Conservation (phyloP, 2,888 invertebrate genomes). For the Sussaba pulchella region DNA sequence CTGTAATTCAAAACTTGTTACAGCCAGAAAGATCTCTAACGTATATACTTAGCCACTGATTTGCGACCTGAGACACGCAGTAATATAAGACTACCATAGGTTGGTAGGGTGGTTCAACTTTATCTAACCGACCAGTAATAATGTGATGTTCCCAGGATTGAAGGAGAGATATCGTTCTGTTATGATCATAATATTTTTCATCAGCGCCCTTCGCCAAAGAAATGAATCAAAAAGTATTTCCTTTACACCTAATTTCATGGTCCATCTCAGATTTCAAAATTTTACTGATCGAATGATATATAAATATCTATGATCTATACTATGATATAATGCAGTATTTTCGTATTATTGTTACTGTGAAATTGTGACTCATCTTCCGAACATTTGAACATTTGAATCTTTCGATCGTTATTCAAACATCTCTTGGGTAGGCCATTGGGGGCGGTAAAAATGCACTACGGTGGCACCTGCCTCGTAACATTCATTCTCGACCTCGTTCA, state of each 20-base stretch:
- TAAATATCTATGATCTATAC: too few species aligned
- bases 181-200: slow-evolving; percentile 1
- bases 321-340: too few species aligned
- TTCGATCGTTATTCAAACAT: neutral
- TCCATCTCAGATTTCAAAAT: too few species aligned
- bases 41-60: slow-evolving; percentile 41
- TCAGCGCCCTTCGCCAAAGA: too few species aligned
- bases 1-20: too few species aligned
- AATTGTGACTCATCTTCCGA: too few species aligned
- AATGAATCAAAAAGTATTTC: too few species aligned
- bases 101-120: neutral
- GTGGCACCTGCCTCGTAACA: neutral
- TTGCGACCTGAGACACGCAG: slow-evolving; percentile 25
- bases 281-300: too few species aligned
- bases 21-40: slow-evolving; percentile 30
- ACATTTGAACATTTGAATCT: too few species aligned
- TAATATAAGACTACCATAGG: slow-evolving; percentile 23
- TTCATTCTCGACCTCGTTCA: neutral
- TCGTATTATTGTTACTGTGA: too few species aligned
- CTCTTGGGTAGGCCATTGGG: neutral
- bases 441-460: neutral
- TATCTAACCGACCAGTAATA: neutral
- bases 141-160: neutral
- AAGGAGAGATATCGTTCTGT: neutral
- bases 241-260: too few species aligned